These are phyloP conservation scores for Torymus aiolomorphi DNA, from an alignment of 2,888 invertebrate species.

Conservation along the genomic window DNA sequence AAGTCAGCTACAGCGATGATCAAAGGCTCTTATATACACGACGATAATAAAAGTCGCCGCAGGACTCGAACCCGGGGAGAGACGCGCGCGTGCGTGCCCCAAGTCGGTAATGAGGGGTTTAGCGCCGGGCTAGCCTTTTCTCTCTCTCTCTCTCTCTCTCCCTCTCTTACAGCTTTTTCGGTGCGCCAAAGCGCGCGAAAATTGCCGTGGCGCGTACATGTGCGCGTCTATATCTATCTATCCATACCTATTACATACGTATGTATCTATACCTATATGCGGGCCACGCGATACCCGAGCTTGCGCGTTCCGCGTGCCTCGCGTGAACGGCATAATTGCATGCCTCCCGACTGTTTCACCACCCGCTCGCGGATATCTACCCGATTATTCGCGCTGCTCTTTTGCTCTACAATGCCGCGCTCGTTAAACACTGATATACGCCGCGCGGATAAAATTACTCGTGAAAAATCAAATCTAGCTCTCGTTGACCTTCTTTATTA, in stretches of 20 bases:
- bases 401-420: slow-evolving; percentile 22
- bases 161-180: slow-evolving; percentile 11
- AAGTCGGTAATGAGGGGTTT: slow-evolving; percentile 26
- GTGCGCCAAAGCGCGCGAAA: slow-evolving; percentile 39
- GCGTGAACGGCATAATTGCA: slow-evolving; percentile 66
- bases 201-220: slow-evolving; percentile 7
- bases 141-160: neutral
- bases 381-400: slow-evolving; percentile 20
- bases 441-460: slow-evolving; percentile 32
- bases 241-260: too few relatives aligned
- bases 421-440: slow-evolving; percentile 2
- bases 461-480: slow-evolving; percentile 18
- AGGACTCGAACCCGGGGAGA: neutral
- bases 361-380: slow-evolving; percentile 4
- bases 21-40: too few relatives aligned
- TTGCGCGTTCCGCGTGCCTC: slow-evolving; percentile 40
- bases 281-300: slow-evolving; percentile 36
- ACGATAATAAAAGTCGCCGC: too few relatives aligned
- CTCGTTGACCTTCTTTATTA: slow-evolving; percentile 12
- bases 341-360: slow-evolving; percentile 53
- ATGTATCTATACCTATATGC: neutral
- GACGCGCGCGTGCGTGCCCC: neutral
- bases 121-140: slow-evolving; percentile 2
- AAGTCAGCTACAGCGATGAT: too few relatives aligned
- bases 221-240: neutral